Conservation (phyloP, 2,797 vertebrate genomes). For the Naso thynnoides region DNA sequence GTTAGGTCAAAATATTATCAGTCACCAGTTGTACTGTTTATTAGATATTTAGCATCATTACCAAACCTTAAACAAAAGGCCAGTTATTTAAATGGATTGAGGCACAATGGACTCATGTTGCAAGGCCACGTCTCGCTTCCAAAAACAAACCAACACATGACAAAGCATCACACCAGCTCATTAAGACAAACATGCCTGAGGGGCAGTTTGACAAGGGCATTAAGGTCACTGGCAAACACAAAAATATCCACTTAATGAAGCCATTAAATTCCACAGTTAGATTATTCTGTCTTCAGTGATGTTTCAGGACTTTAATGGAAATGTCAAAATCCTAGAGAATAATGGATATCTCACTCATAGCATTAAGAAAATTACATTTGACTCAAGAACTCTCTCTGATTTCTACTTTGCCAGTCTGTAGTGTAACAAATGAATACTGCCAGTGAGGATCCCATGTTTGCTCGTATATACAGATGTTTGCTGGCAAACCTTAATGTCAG, state of each 20-base stretch:
- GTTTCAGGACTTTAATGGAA: background rate
- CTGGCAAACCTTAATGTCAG: constrained; percentile 5
- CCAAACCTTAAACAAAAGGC: background rate
- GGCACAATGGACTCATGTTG: background rate
- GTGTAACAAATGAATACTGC: background rate
- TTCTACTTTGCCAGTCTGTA: background rate
- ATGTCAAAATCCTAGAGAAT: background rate
- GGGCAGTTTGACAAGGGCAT: constrained; percentile 10
- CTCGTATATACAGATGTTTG: background rate
- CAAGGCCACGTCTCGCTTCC: background rate
- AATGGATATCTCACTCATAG: background rate
- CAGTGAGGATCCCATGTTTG: background rate
- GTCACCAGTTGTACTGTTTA: background rate
- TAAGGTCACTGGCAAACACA: constrained; percentile 3
- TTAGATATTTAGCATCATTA: background rate
- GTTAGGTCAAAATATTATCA: no score
- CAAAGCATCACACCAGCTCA: constrained; percentile 2
- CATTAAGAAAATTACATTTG: background rate
- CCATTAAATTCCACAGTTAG: background rate
- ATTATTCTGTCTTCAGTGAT: background rate
- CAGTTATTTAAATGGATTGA: background rate
- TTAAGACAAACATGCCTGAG: constrained; percentile 1
- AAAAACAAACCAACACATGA: constrained; percentile 6
- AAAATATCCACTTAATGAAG: constrained; percentile 8
- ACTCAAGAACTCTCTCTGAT: background rate